These are phyloP conservation scores for Mus caroli DNA, from an alignment of 2,797 vertebrate species.

Conservation along the genomic window DNA sequence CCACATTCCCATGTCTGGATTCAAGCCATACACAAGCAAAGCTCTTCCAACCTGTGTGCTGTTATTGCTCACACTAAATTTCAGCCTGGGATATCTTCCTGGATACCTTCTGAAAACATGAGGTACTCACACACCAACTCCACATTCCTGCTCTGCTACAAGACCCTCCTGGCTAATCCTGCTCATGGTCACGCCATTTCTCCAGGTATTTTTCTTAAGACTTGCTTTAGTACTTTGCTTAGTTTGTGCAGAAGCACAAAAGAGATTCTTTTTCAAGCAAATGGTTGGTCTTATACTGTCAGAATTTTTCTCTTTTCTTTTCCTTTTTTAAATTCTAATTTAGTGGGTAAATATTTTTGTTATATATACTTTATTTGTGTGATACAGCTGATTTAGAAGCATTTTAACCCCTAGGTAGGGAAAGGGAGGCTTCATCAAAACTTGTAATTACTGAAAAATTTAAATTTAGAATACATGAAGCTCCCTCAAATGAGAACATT, in stretches of 20 bases:
- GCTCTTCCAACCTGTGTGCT: neutral
- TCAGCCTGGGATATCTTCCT: neutral
- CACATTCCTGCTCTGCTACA: neutral
- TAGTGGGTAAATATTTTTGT: neutral
- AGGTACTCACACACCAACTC: neutral
- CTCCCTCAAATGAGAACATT: constrained; percentile 10
- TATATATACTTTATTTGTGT: neutral
- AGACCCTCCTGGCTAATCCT: neutral
- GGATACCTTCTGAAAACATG: neutral
- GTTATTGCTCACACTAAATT: neutral
- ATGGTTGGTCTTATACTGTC: neutral
- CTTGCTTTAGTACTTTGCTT: neutral
- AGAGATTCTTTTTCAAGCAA: constrained; percentile 10
- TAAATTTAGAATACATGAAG: constrained; percentile 6
- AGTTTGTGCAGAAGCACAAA: constrained; percentile 7
- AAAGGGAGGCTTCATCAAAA: neutral
- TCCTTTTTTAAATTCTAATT: neutral
- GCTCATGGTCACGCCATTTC: neutral
- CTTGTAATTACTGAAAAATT: neutral
- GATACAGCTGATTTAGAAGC: neutral
- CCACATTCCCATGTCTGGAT: neutral
- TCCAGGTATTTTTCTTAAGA: constrained; percentile 1
- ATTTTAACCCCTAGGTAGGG: neutral
- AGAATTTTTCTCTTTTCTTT: neutral
- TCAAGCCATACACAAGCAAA: neutral